These are phyloP conservation scores for Vanessa tameamea DNA, from an alignment of 1,140 invertebrate species.

Conservation along the genomic window DNA sequence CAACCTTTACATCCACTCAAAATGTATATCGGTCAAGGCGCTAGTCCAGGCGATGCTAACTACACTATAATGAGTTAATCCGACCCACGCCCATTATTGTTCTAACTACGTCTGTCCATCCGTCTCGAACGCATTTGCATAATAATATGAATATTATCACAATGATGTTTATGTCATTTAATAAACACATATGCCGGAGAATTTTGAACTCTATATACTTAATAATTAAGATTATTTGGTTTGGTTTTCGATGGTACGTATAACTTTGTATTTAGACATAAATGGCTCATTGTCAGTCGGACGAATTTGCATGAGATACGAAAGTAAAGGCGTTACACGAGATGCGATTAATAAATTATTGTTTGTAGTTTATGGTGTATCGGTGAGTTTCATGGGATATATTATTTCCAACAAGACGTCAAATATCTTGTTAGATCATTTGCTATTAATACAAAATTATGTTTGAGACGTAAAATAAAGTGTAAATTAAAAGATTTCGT, in stretches of 20 bases:
- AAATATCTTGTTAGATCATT: neutral
- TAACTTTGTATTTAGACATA: slow-evolving; percentile 49
- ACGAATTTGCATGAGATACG: slow-evolving; percentile 76
- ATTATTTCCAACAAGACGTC: slow-evolving; percentile 14
- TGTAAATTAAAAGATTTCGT: too few relatives aligned
- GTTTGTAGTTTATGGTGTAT: slow-evolving; percentile 22
- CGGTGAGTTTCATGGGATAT: neutral
- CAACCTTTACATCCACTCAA: slow-evolving; percentile 54
- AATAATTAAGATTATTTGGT: slow-evolving; percentile 28
- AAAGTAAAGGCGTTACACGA: slow-evolving; percentile 57
- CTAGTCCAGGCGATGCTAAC: slow-evolving; percentile 60
- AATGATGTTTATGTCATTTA: slow-evolving; percentile 21
- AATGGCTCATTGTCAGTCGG: slow-evolving; percentile 74
- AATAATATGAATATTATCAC: slow-evolving; percentile 69
- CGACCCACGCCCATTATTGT: slow-evolving; percentile 74
- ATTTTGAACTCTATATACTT: slow-evolving; percentile 32
- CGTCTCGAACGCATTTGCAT: slow-evolving; percentile 57
- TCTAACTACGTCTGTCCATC: slow-evolving; percentile 68
- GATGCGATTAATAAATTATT: slow-evolving; percentile 40
- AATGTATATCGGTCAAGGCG: slow-evolving; percentile 76
- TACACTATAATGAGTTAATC: slow-evolving; percentile 66
- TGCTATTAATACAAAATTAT: neutral
- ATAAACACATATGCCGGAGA: slow-evolving; percentile 11
- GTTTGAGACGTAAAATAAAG: too few relatives aligned
- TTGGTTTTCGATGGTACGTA: slow-evolving; percentile 20